Conservation (phyloP, 2,888 invertebrate species). For the Mesoligia furuncula region DNA sequence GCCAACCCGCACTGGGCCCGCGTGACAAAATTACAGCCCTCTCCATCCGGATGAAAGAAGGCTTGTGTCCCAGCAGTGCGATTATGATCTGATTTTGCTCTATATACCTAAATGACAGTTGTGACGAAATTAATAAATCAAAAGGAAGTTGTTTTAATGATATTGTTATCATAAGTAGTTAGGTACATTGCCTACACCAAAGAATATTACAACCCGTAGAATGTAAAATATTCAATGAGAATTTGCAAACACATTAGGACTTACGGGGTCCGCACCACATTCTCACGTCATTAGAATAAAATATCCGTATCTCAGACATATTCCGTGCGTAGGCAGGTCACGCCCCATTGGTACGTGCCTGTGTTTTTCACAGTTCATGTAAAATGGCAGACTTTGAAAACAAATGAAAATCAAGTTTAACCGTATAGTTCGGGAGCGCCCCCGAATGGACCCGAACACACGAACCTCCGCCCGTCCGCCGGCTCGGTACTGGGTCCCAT, state of each 20-base stretch:
- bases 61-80: too few relatives aligned
- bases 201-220: neutral
- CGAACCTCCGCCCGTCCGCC: too few relatives aligned
- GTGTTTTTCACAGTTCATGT: neutral
- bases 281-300: slow-evolving; percentile 46
- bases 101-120: neutral
- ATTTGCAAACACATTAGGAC: slow-evolving; percentile 42
- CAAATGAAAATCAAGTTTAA: neutral
- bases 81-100: too few relatives aligned
- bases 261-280: slow-evolving; percentile 21
- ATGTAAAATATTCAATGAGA: slow-evolving; percentile 12
- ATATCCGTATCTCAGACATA: slow-evolving; percentile 31
- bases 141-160: neutral
- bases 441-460: too few relatives aligned
- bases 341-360: neutral
- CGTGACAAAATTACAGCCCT: too few relatives aligned
- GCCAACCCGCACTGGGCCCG: too few relatives aligned
- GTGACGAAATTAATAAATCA: neutral
- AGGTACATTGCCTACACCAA: neutral
- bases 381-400: slow-evolving; percentile 9
- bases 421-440: too few relatives aligned
- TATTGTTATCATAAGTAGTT: too few relatives aligned
- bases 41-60: too few relatives aligned
- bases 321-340: slow-evolving; percentile 28
- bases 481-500: too few relatives aligned